Base-by-base conservation (phyloP, 2,797 vertebrate species). In the Echiichthys vipera region DNA sequence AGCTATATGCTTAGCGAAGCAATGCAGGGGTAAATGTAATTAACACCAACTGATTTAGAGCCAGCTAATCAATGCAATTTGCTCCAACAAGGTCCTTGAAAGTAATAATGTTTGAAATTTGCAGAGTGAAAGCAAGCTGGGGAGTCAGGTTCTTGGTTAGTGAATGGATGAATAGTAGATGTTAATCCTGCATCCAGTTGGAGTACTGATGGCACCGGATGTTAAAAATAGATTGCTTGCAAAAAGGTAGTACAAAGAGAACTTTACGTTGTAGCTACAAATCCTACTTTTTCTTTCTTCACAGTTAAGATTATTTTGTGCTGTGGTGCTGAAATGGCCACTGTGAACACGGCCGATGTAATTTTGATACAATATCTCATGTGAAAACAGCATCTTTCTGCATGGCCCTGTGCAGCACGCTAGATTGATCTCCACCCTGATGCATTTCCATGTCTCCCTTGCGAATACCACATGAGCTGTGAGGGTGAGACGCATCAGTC, bases 1-100 rank as follows among this genome's bases (percentile, higher is more conserved):
- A 67, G 84, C 83, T 83, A 59, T 83, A 86, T 84, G 88, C 89
- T 88, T 85, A 67, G 74, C 77, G 45, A 85, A 82, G 91, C 88
- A 82, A 80, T 45, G 63, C 86, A 72, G 71, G n/a, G 74, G 56
- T 83, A 79, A 90, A 91, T 86, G 88, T 88, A 91, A 93, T 93
- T 93, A 91, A 92, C 89, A 77, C 67, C 80, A 82, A 85, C 86
- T 89, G 89, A 94, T 93, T 92, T 86, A 85, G 83, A 89, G 83
- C 55, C 30, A n/a, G 63, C 84, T 89, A 90, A 93, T 94, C 91
- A 87, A 91, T 92, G 89, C 84, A 89, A 90, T 92, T 93, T 89
- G 83, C 87, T 50, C 71, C 73, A 53, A 88, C 84, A 87, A 84
- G 85, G 74, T 91, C 80, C 83, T 82, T 72, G 85, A 91, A 93